Conservation (phyloP, 2,797 vertebrate genomes). For the Alfaro cultratus region DNA sequence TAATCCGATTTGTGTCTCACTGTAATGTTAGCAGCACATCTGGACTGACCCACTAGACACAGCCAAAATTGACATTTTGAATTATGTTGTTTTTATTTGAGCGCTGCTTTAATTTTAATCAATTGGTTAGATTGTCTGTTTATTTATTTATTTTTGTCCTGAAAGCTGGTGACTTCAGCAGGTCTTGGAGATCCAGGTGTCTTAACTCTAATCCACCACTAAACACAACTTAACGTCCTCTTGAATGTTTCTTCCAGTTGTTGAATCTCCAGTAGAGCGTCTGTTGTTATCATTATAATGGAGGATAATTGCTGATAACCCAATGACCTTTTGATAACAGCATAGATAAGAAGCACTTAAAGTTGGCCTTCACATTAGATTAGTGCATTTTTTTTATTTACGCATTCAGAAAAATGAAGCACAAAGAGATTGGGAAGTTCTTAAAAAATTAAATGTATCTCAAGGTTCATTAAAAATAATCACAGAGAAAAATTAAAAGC, state of each 20-base stretch:
- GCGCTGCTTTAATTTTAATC: background rate
- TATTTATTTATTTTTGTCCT: background rate
- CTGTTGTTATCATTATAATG: background rate
- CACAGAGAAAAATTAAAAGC: background rate
- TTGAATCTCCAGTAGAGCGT: background rate
- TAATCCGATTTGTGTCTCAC: conserved; percentile 48
- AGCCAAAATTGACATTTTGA: background rate
- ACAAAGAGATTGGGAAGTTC: background rate
- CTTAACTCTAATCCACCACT: background rate
- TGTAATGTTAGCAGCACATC: conserved; percentile 43
- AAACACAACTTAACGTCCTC: background rate
- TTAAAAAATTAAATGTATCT: background rate
- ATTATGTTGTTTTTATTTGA: background rate
- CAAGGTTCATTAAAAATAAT: background rate
- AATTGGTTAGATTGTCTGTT: background rate
- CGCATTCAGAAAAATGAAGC: background rate
- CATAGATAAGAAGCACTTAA: background rate
- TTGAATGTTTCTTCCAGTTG: background rate
- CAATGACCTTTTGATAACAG: background rate
- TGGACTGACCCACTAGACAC: conserved; percentile 29
- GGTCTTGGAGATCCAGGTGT: background rate
- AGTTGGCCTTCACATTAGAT: background rate
- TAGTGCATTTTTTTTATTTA: background rate
- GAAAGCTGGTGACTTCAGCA: background rate
- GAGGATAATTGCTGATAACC: background rate